Conservation (phyloP, 1,140 invertebrate genomes). For the Leucophenga varia region DNA sequence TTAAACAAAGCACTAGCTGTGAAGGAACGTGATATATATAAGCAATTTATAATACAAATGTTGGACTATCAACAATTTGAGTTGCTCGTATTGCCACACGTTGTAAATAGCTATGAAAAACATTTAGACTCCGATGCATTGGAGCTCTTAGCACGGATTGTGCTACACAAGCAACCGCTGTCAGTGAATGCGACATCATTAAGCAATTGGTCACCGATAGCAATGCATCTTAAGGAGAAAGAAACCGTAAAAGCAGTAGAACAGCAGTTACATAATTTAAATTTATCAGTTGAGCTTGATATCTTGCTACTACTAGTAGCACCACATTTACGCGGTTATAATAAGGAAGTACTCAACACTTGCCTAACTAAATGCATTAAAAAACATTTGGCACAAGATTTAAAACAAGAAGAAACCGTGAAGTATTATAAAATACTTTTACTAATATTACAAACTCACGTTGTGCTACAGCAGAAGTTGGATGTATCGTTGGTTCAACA, state of each 20-base stretch:
- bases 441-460: constrained; percentile 31
- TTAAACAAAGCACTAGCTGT: constrained; percentile 64
- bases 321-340: constrained; percentile 36
- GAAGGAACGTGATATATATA: constrained; percentile 60
- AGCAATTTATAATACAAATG: constrained; percentile 67
- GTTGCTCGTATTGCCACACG: constrained; percentile 68
- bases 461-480: constrained; percentile 21
- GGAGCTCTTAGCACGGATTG: constrained; percentile 67
- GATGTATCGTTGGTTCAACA: constrained; percentile 7
- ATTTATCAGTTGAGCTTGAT: constrained; percentile 19
- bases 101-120: constrained; percentile 65
- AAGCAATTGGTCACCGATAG: constrained; percentile 66
- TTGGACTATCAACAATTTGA: constrained; percentile 71
- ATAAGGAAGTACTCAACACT: constrained; percentile 25
- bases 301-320: constrained; percentile 28
- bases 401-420: too few relatives aligned
- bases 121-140: constrained; percentile 62
- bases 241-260: constrained; percentile 22
- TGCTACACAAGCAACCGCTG: constrained; percentile 67
- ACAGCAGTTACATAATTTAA: constrained; percentile 16
- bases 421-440: constrained; percentile 18
- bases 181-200: constrained; percentile 63
- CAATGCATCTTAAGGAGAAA: constrained; percentile 60
- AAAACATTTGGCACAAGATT: too few relatives aligned
- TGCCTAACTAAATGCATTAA: too few relatives aligned